phyloP scores from a whole-genome alignment of 2,888 invertebrate genomes.

The Synanthedon tipuliformis region DNA sequence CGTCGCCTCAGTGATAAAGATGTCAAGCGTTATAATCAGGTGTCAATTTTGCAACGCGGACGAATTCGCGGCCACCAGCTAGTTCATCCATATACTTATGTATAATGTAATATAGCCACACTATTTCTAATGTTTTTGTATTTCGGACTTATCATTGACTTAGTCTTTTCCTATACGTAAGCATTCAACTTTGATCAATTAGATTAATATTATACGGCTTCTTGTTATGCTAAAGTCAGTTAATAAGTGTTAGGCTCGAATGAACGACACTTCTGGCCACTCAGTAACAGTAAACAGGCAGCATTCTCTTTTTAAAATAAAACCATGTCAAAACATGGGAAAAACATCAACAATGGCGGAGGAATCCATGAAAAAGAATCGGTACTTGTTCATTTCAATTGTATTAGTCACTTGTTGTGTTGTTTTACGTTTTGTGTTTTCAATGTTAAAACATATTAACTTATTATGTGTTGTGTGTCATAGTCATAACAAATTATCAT shows the following conservation, averaged over 20 bases:
- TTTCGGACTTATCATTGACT: neutral
- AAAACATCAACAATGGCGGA: conserved; percentile 16
- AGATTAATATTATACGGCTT: conserved; percentile 59
- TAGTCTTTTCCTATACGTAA: conserved; percentile 10
- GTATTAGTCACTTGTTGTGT: too few relatives aligned
- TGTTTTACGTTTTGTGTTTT: too few relatives aligned
- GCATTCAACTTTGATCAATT: conserved; percentile 39
- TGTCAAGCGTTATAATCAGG: too few relatives aligned
- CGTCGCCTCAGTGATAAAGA: too few relatives aligned
- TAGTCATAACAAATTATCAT: too few relatives aligned
- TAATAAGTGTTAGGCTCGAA: conserved; percentile 28
- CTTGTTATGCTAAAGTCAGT: conserved; percentile 33
- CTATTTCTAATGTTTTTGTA: too few relatives aligned
- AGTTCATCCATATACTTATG: too few relatives aligned
- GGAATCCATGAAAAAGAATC: conserved; percentile 30
- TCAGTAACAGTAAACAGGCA: neutral
- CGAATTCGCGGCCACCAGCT: too few relatives aligned
- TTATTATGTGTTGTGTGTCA: too few relatives aligned
- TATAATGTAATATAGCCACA: too few relatives aligned
- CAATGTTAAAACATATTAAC: too few relatives aligned
- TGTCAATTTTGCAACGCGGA: too few relatives aligned
- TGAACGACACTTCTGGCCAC: conserved; percentile 14
- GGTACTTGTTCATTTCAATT: conserved; percentile 18
- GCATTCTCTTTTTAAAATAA: neutral
- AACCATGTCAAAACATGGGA: conserved; percentile 33